These are phyloP conservation scores for Corythucha ciliata DNA, from an alignment of 2,888 invertebrate species.

Conservation along the genomic window DNA sequence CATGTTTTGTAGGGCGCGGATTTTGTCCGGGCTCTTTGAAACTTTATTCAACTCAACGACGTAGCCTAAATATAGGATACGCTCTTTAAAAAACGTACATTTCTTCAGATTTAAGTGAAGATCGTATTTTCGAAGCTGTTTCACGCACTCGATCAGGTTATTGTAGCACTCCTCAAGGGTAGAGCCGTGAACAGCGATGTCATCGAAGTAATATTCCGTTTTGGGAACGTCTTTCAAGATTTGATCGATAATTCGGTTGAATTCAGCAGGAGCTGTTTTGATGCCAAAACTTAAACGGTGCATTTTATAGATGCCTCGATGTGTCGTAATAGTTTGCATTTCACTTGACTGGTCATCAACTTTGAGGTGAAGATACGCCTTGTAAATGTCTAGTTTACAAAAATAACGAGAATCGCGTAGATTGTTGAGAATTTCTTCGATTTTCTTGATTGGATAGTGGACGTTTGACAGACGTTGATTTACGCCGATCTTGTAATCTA, in stretches of 20 bases:
- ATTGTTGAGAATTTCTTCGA: constrained; percentile 21
- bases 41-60: constrained; percentile 4
- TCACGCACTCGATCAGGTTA: not conserved
- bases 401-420: not conserved
- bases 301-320: constrained; percentile 14
- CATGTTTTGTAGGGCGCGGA: constrained; percentile 4
- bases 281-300: constrained; percentile 11
- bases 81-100: constrained; percentile 6
- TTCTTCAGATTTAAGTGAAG: constrained; percentile 15
- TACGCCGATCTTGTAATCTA: constrained; percentile 34
- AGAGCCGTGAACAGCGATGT: constrained; percentile 31
- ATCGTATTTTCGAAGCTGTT: constrained; percentile 7
- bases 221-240: constrained; percentile 21
- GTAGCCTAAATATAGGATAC: constrained; percentile 12
- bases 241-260: constrained; percentile 18
- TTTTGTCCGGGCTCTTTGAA: constrained; percentile 9
- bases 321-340: constrained; percentile 23
- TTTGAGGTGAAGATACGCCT: constrained; percentile 31
- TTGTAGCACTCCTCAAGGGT: constrained; percentile 24
- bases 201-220: constrained; percentile 29
- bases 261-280: constrained; percentile 18
- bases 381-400: constrained; percentile 21
- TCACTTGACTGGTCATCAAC: constrained; percentile 23
- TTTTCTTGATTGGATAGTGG: constrained; percentile 30
- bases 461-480: constrained; percentile 32